These are phyloP conservation scores for Drosophila monieri DNA, from an alignment of 2,888 invertebrate species.

Conservation along the genomic window DNA sequence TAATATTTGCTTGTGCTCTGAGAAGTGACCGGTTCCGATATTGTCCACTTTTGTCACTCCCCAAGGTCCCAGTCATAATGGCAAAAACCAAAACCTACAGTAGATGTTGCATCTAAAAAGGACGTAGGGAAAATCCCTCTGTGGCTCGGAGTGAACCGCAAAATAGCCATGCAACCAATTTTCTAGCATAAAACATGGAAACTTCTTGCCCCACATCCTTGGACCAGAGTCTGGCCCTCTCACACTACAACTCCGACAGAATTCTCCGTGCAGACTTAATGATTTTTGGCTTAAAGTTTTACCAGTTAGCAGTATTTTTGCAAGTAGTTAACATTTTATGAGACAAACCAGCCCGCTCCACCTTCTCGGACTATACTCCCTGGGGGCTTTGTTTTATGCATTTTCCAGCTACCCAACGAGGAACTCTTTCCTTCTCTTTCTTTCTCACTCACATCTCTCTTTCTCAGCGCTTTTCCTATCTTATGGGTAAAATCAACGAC, in stretches of 20 bases:
- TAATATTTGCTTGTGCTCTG: conserved; percentile 10
- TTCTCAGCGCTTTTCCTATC: conserved; percentile 43
- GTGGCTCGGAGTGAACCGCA: conserved; percentile 50
- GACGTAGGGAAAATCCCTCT: conserved; percentile 26
- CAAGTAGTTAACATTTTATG: conserved; percentile 79
- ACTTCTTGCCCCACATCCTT: conserved; percentile 15
- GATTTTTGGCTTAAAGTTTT: conserved; percentile 78
- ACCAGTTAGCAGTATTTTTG: conserved; percentile 77
- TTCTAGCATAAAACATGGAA: conserved; percentile 57
- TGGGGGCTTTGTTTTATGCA: conserved; percentile 65
- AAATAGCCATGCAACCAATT: conserved; percentile 73
- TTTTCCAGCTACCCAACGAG: conserved; percentile 34
- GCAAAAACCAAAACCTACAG: conserved; percentile 45
- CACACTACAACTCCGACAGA: conserved; percentile 39
- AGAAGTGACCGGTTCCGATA: conserved; percentile 34
- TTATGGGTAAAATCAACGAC: conserved; percentile 60
- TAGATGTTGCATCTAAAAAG: conserved; percentile 24
- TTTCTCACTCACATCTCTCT: conserved; percentile 11
- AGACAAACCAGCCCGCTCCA: conserved; percentile 42
- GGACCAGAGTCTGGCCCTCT: conserved; percentile 4
- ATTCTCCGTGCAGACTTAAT: conserved; percentile 68
- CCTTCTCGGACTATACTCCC: conserved; percentile 31
- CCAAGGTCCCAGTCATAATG: conserved; percentile 71
- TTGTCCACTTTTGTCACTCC: conserved; percentile 42
- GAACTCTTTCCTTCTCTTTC: conserved; percentile 8